Evolutionary conservation across 2,888 invertebrate species (phyloP).

Genomic region (Zootermopsis nevadensis): DNA sequence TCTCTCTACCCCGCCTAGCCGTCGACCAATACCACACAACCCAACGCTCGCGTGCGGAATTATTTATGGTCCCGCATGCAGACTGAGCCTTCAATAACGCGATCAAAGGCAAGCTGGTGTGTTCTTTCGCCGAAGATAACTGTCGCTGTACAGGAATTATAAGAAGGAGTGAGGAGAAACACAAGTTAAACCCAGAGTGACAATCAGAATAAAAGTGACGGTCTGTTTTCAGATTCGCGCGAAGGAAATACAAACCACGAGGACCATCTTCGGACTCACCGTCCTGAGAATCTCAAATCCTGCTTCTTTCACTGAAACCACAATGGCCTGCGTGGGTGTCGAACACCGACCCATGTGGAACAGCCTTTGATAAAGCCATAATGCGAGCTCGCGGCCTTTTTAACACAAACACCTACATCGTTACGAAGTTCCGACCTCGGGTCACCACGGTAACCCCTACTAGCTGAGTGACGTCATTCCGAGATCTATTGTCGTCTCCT

Average conservation of each 20-base stretch:
- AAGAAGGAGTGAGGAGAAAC: too few species aligned
- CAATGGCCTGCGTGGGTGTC: too few species aligned
- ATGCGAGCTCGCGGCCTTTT: too few species aligned
- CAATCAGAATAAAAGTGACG: too few species aligned
- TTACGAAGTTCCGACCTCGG: not conserved
- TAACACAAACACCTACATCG: too few species aligned
- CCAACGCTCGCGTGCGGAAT: constrained; percentile 1
- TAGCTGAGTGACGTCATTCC: not conserved
- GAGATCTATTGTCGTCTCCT: not conserved
- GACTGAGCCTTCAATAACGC: not conserved
- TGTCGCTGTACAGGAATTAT: not conserved
- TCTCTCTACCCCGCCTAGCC: not conserved
- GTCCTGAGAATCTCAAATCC: too few species aligned
- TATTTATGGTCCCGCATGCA: not conserved
- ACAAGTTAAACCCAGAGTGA: not conserved
- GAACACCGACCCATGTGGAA: too few species aligned
- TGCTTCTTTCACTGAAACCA: too few species aligned
- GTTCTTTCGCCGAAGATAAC: not conserved
- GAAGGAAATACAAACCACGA: too few species aligned
- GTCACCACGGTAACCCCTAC: constrained; percentile 1
- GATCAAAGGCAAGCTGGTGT: not conserved
- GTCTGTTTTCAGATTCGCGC: too few species aligned
- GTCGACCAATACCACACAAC: not conserved
- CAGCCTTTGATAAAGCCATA: too few species aligned
- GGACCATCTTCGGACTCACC: too few species aligned